These are phyloP conservation scores for Chrysolina americana DNA, from an alignment of 2,888 invertebrate species.

Conservation along the genomic window DNA sequence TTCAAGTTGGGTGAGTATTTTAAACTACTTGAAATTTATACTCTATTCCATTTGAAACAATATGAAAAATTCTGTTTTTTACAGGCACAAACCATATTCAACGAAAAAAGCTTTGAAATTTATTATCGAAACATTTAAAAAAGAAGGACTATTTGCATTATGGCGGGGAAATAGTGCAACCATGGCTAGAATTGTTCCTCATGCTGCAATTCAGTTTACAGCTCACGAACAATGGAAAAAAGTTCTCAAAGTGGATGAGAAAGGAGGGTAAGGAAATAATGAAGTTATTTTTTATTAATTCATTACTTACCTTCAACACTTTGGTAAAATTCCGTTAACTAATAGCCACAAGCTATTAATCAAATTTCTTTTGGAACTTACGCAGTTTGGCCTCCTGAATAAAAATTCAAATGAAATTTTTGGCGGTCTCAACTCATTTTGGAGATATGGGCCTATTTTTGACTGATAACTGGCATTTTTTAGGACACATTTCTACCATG, in stretches of 20 bases:
- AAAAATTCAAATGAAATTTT: no score
- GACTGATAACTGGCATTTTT: no score
- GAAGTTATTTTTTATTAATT: background rate
- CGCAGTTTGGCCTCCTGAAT: no score
- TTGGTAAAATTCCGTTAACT: no score
- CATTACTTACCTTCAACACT: background rate
- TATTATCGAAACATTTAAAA: slow-evolving; percentile 77
- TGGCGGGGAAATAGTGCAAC: slow-evolving; percentile 99
- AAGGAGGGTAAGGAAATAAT: slow-evolving; percentile 63
- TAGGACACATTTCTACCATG: no score
- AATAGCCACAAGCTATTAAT: no score
- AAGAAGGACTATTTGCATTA: slow-evolving; percentile 86
- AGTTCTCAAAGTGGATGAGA: slow-evolving; percentile 80
- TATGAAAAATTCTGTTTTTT: slow-evolving; percentile 48
- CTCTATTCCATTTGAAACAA: background rate
- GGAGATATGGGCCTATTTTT: no score
- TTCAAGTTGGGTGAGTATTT: slow-evolving; percentile 82
- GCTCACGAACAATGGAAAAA: slow-evolving; percentile 98
- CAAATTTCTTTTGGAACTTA: no score
- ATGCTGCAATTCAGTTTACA: slow-evolving; percentile 97
- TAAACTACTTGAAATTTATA: background rate
- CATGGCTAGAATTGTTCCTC: slow-evolving; percentile 96
- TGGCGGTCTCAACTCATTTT: no score
- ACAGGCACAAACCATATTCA: slow-evolving; percentile 80
- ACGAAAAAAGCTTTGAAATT: slow-evolving; percentile 80